These are phyloP conservation scores for Reticulitermes speratus DNA, from an alignment of 1,140 invertebrate genomes.

Conservation along the genomic window DNA sequence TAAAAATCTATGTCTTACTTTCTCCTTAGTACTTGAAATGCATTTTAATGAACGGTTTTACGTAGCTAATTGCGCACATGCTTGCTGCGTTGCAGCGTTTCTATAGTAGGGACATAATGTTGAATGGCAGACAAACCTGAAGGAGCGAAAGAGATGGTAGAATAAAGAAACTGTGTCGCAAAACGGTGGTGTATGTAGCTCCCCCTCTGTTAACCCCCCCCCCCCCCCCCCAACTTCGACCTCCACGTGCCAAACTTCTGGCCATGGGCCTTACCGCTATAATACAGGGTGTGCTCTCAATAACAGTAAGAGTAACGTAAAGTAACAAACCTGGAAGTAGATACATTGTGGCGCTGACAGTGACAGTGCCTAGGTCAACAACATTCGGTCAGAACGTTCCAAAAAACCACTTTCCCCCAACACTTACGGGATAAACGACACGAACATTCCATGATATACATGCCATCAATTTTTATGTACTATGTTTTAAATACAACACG, in stretches of 20 bases:
- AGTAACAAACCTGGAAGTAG: not conserved
- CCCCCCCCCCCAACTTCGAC: no score
- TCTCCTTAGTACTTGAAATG: not conserved
- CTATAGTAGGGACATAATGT: not conserved
- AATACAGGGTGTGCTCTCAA: not conserved
- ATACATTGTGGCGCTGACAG: no score
- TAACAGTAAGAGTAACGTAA: not conserved
- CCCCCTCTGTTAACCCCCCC: not conserved
- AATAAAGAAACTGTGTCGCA: not conserved
- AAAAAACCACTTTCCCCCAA: no score
- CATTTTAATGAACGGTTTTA: not conserved
- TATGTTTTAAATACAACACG: no score
- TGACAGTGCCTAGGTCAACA: no score
- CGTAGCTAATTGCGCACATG: not conserved
- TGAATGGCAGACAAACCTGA: not conserved
- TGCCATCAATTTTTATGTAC: no score
- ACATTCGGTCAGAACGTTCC: no score
- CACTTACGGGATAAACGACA: no score
- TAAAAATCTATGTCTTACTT: not conserved
- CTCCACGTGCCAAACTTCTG: slow-evolving; percentile 1
- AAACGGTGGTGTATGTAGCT: not conserved
- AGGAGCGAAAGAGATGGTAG: not conserved
- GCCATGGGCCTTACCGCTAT: not conserved
- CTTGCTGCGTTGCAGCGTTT: not conserved
- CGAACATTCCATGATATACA: no score